Evolutionary conservation across 2,888 invertebrate genomes (phyloP).

Genomic region (Allophyes oxyacanthae): DNA sequence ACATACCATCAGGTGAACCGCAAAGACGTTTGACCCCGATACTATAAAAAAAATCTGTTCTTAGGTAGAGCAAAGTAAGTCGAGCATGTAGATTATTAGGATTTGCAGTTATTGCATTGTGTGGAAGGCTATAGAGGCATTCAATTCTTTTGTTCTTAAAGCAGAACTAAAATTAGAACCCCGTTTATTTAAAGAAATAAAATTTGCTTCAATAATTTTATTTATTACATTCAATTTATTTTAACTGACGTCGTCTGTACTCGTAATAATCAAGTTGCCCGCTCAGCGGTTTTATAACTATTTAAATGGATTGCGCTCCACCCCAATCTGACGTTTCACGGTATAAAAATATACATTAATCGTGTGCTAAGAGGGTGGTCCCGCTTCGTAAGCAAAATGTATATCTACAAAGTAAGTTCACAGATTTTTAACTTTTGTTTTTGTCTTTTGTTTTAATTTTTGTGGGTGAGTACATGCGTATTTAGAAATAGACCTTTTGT

Average conservation of each 20-base stretch:
- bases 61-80: too few species aligned
- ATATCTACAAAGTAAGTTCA: conserved; percentile 42
- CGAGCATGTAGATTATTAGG: too few species aligned
- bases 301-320: conserved; percentile 69
- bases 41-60: too few species aligned
- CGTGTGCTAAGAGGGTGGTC: conserved; percentile 64
- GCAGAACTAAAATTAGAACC: too few species aligned
- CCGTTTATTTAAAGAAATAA: too few species aligned
- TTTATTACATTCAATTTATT: conserved; percentile 24
- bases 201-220: too few species aligned
- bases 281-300: conserved; percentile 65
- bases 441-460: background rate
- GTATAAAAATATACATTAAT: conserved; percentile 76
- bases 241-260: conserved; percentile 18
- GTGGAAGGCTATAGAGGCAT: too few species aligned
- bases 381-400: conserved; percentile 64
- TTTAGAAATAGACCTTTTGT: too few species aligned
- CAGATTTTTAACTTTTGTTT: conserved; percentile 25
- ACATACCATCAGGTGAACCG: too few species aligned
- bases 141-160: too few species aligned
- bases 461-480: background rate
- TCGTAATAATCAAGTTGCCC: conserved; percentile 57
- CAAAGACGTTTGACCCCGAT: too few species aligned
- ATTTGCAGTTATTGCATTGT: too few species aligned
- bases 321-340: conserved; percentile 69